Base-by-base conservation (phyloP, 2,888 invertebrate genomes). In the Thelaira solivaga region DNA sequence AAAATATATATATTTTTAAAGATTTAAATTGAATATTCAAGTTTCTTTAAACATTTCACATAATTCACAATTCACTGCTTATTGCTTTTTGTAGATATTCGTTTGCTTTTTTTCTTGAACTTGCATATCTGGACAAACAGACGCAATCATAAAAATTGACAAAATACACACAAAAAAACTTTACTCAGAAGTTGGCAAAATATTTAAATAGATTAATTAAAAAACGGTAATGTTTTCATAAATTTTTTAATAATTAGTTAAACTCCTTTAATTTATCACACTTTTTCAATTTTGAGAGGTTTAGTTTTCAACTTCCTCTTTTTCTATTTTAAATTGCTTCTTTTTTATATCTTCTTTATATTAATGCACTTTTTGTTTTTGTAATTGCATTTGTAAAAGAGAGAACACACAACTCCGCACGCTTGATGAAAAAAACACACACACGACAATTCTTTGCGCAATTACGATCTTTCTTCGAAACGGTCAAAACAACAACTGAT, bases 401-500 rank as follows among this genome's bases (percentile, higher is more conserved):
- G 59, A 64, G 49, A 76, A 65, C 26, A 64, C 41, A 62, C 53
- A 75, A 72, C 53, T 67, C 61, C 55, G 41, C 67, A 68, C 62
- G 29, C 55, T 59, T 31, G 20, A 5, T 22, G 11, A 51, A 29
- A 68, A 29, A 39, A 61, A 47, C 41, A 49, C 31, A 59, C 45
- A 61, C 43, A 29, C 55, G 13, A 16, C 20, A 2, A 4, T 3
- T 39, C 7, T 20, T 6, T 26, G 16, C 72, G 67, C 10, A 53
- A 34, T 41, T 31, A 24, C 4, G 18, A 39, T 45, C 65, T 47
- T 59, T 55, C 45, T 13, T 41, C 26, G 68, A 69, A 76, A 61
- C 71, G 65, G 51, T 51, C 71, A 61, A 76, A 76, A 76, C 76
- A 76, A 76, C 76, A 76, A 76, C 76, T 76, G 76, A 49, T 24